Base-by-base conservation (phyloP, 2,888 invertebrate genomes). In the Lithosia quadra region DNA sequence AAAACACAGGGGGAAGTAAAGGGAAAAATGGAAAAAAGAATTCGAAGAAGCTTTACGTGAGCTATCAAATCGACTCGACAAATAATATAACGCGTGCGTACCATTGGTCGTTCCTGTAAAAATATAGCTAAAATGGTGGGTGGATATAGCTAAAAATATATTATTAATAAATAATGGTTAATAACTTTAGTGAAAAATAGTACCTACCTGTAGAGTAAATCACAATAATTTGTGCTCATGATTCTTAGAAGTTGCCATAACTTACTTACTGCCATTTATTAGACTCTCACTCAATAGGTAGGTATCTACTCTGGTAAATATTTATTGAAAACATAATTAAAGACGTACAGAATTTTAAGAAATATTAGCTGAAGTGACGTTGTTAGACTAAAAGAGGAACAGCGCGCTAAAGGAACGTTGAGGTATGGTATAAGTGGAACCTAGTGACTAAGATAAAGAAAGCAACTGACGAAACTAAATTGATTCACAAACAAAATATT, bases 241-340 rank as follows among this genome's bases (percentile, higher is more conserved):
- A 49, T 49, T 49, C n/a, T 18, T 49, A 49, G 49, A 49, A 49
- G 49, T 49, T 3, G 49, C n/a, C 49, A 49, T 49, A 49, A n/a
- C 9, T 49, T n/a, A 49, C n/a, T n/a, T 49, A n/a, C n/a, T 49
- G 49, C 49, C n/a, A 49, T 49, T 49, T n/a, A 49, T 49, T 49
- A 43, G 18, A 18, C n/a, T n/a, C 9, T 8, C 7, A 43, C 7
- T 43, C 18, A 43, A 43, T 7, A 43, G 43, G 11, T 13, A 4
- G 34, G 2, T 18, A 43, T 43, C 18, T 43, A 1, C 39, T 18
- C n/a, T n/a, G n/a, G n/a, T n/a, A 49, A n/a, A 49, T n/a, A 2
- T 8, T 49, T 49, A n/a, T 49, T 49, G n/a, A 9, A 49, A 49
- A 8, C n/a, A 49, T 49, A 49, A 49, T 49, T 43, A 43, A 18